Conservation (phyloP, 2,888 invertebrate genomes). For the Lumbricus terrestris region DNA sequence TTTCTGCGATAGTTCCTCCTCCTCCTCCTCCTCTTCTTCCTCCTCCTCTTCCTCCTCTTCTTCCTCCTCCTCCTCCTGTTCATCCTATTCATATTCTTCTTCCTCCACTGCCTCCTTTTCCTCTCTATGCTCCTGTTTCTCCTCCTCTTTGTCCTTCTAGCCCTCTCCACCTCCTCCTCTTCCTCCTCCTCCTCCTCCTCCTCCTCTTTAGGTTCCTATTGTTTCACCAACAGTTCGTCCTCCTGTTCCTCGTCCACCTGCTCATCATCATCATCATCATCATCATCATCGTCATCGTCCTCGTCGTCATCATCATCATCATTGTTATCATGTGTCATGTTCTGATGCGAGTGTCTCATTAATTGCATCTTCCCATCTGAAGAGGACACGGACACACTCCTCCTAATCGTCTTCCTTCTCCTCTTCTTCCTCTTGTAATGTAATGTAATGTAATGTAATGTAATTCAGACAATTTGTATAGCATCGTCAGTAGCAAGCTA, state of each 20-base stretch:
- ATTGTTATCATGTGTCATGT: background rate
- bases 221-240: background rate
- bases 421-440: too few relatives aligned
- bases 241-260: background rate
- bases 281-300: background rate
- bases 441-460: too few relatives aligned
- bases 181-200: background rate
- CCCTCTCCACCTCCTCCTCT: background rate
- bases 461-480: too few relatives aligned
- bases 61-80: too few relatives aligned
- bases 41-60: background rate
- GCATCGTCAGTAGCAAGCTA: too few relatives aligned
- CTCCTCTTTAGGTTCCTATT: background rate
- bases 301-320: background rate
- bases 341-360: background rate
- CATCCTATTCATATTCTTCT: too few relatives aligned
- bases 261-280: background rate
- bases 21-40: background rate
- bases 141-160: background rate
- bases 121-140: too few relatives aligned
- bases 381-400: background rate
- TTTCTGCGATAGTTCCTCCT: background rate
- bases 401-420: too few relatives aligned
- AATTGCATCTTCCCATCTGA: background rate
- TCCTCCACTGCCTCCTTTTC: too few relatives aligned